Conservation (phyloP, 2,888 invertebrate genomes). For the Busseola fusca region DNA sequence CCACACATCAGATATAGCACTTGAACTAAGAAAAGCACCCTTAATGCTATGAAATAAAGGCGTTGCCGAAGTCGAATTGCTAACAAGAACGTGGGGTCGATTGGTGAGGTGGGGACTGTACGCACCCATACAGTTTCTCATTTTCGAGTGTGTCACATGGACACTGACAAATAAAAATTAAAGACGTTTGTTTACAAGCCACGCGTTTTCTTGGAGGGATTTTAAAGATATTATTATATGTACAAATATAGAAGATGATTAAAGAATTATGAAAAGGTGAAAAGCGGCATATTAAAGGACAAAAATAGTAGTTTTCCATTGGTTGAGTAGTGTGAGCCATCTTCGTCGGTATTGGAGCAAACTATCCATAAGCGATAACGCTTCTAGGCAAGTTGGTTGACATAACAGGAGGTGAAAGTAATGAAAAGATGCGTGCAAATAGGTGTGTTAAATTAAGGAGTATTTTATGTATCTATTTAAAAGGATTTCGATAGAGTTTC, state of each 20-base stretch:
- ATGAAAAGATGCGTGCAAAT: background rate
- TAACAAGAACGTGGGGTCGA: no score
- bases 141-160: background rate
- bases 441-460: no score
- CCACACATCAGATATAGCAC: no score
- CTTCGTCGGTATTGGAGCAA: background rate
- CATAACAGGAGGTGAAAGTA: no score
- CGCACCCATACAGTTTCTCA: background rate
- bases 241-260: background rate
- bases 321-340: no score
- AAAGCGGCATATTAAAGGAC: background rate
- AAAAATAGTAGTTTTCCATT: background rate
- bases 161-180: background rate
- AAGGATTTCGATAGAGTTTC: background rate
- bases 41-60: background rate
- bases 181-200: background rate
- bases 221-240: conserved; percentile 4
- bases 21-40: background rate
- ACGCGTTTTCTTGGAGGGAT: conserved; percentile 24
- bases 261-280: background rate
- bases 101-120: background rate
- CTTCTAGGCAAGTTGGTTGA: background rate
- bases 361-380: background rate
- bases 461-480: background rate
- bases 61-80: background rate